Evolutionary conservation across 2,113 vertebrate species (phyloP).

Genomic region (Elephantulus edwardii): DNA sequence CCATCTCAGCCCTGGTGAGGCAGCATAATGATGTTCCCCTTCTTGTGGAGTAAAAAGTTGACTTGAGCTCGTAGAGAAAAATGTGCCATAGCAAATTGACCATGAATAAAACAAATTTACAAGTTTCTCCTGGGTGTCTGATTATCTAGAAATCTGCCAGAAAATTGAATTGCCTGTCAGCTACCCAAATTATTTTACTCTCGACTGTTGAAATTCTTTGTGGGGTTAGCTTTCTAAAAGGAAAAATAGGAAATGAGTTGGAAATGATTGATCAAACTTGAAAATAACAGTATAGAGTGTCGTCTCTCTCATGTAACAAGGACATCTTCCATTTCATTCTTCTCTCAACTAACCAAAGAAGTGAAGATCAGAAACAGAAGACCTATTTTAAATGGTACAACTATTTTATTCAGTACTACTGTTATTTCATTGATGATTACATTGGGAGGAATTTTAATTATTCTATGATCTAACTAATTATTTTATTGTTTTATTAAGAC

Average conservation of each 20-base stretch:
- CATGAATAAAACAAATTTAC: slow-evolving; percentile 77
- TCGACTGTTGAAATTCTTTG: slow-evolving; percentile 67
- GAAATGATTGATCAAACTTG: slow-evolving; percentile 76
- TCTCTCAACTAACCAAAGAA: slow-evolving; percentile 31
- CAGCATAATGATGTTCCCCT: slow-evolving; percentile 62
- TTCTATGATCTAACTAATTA: not conserved
- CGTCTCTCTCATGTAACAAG: slow-evolving; percentile 28
- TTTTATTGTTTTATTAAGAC: slow-evolving; percentile 1
- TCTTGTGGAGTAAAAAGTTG: slow-evolving; percentile 70
- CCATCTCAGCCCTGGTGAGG: slow-evolving; percentile 59
- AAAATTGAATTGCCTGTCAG: slow-evolving; percentile 75
- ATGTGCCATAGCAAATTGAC: slow-evolving; percentile 75
- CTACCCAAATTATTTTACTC: slow-evolving; percentile 73
- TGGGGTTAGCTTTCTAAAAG: slow-evolving; percentile 62
- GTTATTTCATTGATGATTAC: not conserved
- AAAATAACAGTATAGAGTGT: slow-evolving; percentile 46
- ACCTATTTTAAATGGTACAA: not conserved
- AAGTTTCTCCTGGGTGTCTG: slow-evolving; percentile 76
- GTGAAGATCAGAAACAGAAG: slow-evolving; percentile 15
- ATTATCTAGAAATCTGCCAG: slow-evolving; percentile 78
- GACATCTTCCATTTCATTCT: slow-evolving; percentile 13
- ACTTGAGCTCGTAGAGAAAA: slow-evolving; percentile 59
- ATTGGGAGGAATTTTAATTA: not conserved
- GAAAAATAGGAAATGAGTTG: slow-evolving; percentile 78
- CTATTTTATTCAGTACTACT: not conserved